phyloP scores from a whole-genome alignment of 2,797 vertebrate genomes.

The Sebastiscus albofasciatus region DNA sequence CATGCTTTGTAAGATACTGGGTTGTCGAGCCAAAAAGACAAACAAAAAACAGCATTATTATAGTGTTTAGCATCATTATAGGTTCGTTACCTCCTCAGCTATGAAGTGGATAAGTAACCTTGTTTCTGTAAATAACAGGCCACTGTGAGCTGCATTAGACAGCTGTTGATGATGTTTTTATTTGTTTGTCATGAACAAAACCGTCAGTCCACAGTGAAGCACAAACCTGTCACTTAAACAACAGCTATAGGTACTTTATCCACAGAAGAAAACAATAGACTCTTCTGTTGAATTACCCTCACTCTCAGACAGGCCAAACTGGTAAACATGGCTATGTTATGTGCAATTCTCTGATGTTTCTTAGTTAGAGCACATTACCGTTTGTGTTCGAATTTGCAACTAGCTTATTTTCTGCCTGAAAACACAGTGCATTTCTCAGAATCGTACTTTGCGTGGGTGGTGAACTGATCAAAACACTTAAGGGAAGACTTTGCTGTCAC shows the following conservation, averaged over 20 bases:
- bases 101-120: slow-evolving; percentile 13
- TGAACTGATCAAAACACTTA: slow-evolving; percentile 21
- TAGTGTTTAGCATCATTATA: slow-evolving; percentile 29
- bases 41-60: slow-evolving; percentile 13
- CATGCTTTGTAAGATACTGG: slow-evolving; percentile 5
- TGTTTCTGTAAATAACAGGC: slow-evolving; percentile 32
- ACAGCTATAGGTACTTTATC: neutral
- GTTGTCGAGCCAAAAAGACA: slow-evolving; percentile 5
- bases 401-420: slow-evolving; percentile 5
- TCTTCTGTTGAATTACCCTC: neutral
- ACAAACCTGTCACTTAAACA: slow-evolving; percentile 7
- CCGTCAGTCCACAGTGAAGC: neutral
- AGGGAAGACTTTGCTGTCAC: slow-evolving; percentile 33
- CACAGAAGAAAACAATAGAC: neutral
- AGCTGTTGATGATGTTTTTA: slow-evolving; percentile 21
- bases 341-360: slow-evolving; percentile 21
- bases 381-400: neutral
- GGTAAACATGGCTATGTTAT: slow-evolving; percentile 10
- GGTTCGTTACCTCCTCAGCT: neutral
- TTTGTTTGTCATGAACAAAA: slow-evolving; percentile 10
- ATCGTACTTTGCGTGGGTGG: slow-evolving; percentile 1
- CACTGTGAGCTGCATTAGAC: neutral
- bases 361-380: neutral
- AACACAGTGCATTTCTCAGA: neutral
- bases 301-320: neutral